Percentiles rank a stretch among this genome's conserved stretches.
Conservation (phyloP, 2,113 vertebrate species). For the Holacanthus passer region DNA sequence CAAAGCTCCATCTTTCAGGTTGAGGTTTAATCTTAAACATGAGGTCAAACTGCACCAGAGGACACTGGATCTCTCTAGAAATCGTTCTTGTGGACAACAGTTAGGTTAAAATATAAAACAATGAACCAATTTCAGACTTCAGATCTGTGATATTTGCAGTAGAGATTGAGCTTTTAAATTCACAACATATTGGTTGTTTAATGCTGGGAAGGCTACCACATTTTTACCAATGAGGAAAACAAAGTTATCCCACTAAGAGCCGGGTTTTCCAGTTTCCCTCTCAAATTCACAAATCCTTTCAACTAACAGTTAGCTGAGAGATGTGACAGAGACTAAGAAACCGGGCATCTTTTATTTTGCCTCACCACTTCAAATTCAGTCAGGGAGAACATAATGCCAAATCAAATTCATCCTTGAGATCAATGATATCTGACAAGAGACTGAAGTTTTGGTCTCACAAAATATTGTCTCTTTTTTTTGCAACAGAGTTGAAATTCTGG, state of each 20-base stretch:
- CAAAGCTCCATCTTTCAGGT: not conserved
- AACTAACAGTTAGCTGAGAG: not conserved
- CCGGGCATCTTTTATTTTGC: not conserved
- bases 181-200: not conserved
- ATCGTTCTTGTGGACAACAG: not conserved
- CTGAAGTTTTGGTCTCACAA: not conserved
- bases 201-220: not conserved
- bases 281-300: not conserved
- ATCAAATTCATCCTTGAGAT: not conserved
- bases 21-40: slow-evolving; percentile 27
- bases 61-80: not conserved
- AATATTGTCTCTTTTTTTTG: not conserved
- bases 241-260: not conserved
- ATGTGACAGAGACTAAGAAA: not conserved
- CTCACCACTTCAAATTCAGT: not conserved
- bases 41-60: slow-evolving; percentile 11
- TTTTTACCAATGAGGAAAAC: not conserved
- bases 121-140: not conserved
- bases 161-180: not conserved
- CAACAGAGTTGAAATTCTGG: not conserved
- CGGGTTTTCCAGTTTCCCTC: no score
- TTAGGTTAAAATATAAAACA: not conserved
- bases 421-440: no score
- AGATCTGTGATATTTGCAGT: not conserved
- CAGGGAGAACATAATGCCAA: not conserved